Evolutionary conservation across 2,797 vertebrate genomes (phyloP), one percentile per base, ranked within the genome.

Genomic region (Sphenopsis melanotis): DNA sequence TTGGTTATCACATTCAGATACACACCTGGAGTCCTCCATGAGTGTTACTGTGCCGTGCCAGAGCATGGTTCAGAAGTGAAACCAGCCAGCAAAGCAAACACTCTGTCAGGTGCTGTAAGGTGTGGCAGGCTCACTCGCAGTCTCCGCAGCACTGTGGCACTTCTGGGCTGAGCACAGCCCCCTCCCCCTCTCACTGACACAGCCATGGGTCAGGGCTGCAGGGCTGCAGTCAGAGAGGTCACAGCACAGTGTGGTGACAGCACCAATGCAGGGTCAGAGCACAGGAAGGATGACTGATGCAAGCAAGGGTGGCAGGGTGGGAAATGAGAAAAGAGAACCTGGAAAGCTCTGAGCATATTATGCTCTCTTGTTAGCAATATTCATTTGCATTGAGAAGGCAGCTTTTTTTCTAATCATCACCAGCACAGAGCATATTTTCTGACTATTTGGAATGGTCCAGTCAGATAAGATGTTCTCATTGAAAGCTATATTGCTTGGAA

Each of bases 101-200:
- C 20, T 24, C 6, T 14, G 36, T 14, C 2, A 27, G 1, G 8
- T 15, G n/a, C n/a, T 2, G 0, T 1, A 32, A 42, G 41, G 21
- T 37, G 39, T 3, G 13, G 5, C 87, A 49, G 29, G 47, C 52
- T 13, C 8, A 18, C 55, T 39, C 0, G 0, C 15, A 1, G 26
- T 27, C 56, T 14, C 46, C 3, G 2, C 37, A 29, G 56, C 5
- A 2, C 55, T 15, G 18, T 12, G 5, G 1, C 50, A 24, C 0
- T 0, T 15, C 49, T 61, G 6, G 30, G 74, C 69, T 19, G 32
- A 42, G 34, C 15, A 1, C 18, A 66, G 76, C 16, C n/a, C 37
- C 29, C 26, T 44, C 49, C 47, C 3, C 15, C 44, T 29, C 83
- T 50, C 66, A 10, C 30, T 16, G 60, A 24, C 65, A 57, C 52